phyloP scores from a whole-genome alignment of 1,140 invertebrate species.

The Lysiphlebus fabarum region DNA sequence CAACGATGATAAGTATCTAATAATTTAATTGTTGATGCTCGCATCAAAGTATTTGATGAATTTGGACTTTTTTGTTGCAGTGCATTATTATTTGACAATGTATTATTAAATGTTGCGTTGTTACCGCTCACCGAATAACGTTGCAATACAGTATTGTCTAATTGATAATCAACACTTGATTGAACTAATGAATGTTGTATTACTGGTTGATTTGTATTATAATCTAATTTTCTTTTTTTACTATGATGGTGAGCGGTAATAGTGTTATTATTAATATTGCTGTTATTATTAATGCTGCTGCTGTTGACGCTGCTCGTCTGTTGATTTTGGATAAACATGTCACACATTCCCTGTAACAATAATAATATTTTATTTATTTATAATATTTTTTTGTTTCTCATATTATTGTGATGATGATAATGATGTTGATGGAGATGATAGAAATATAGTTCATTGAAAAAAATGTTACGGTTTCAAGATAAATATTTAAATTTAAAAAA shows the following conservation, averaged over 20 bases:
- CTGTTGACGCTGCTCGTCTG: constrained; percentile 60
- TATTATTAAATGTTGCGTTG: constrained; percentile 48
- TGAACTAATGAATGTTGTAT: constrained; percentile 54
- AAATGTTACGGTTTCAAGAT: too few relatives aligned
- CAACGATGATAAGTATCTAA: constrained; percentile 70
- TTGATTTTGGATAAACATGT: constrained; percentile 71
- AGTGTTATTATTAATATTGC: constrained; percentile 53
- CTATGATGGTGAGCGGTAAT: constrained; percentile 52
- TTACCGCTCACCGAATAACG: constrained; percentile 50
- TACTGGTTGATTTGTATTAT: constrained; percentile 53
- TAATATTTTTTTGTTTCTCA: too few relatives aligned
- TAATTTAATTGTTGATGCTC: constrained; percentile 70
- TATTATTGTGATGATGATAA: too few relatives aligned
- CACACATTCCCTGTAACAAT: constrained; percentile 70
- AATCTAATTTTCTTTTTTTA: constrained; percentile 61
- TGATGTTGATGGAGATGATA: too few relatives aligned
- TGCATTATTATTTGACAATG: constrained; percentile 50
- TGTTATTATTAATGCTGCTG: constrained; percentile 50
- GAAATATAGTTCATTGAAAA: too few relatives aligned
- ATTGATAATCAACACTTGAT: constrained; percentile 51
- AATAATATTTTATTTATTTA: too few relatives aligned
- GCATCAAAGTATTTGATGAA: constrained; percentile 63
- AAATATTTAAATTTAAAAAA: too few relatives aligned
- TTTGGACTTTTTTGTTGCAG: constrained; percentile 55
- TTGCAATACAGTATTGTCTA: constrained; percentile 41